A percentile compares a stretch with the other conserved stretches of the same genome.
Evolutionary conservation across 2,113 vertebrate genomes (phyloP).

Genomic region (Oryzias woworae): DNA sequence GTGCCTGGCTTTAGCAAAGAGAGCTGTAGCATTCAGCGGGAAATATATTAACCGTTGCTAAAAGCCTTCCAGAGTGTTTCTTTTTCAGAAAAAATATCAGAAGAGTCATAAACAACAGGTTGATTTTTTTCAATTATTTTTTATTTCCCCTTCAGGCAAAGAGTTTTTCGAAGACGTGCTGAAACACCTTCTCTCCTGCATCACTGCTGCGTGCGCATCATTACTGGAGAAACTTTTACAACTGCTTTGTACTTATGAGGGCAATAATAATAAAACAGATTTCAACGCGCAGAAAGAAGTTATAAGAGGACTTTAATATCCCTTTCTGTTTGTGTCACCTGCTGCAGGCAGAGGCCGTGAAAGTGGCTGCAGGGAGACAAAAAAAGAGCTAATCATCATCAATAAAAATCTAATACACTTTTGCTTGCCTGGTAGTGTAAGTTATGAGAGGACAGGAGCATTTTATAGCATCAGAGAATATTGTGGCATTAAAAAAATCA

Average conservation of each 20-base stretch:
- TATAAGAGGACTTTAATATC: conserved; percentile 45
- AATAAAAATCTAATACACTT: conserved; percentile 51
- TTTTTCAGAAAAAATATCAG: conserved; percentile 40
- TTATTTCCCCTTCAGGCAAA: conserved; percentile 49
- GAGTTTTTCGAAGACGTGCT: conserved; percentile 5
- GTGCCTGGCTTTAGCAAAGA: conserved; percentile 11
- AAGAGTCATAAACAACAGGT: conserved; percentile 58
- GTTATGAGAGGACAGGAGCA: conserved; percentile 50
- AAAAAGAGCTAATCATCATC: conserved; percentile 54
- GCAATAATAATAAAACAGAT: conserved; percentile 62
- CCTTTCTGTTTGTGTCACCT: conserved; percentile 40
- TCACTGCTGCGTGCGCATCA: conserved; percentile 24
- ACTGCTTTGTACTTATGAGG: conserved; percentile 49
- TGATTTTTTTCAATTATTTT: conserved; percentile 42
- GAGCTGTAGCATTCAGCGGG: neutral
- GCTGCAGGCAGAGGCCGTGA: conserved; percentile 38
- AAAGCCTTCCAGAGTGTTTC: conserved; percentile 28
- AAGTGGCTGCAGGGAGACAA: conserved; percentile 37
- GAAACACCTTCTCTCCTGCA: conserved; percentile 13
- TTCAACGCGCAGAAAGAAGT: conserved; percentile 51
- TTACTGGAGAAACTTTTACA: conserved; percentile 46
- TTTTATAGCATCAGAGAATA: conserved; percentile 61
- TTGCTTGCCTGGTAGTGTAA: conserved; percentile 38
- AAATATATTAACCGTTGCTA: conserved; percentile 11
- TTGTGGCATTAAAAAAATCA: conserved; percentile 51